phyloP scores from a whole-genome alignment of 1,140 invertebrate species.

The Dendrolimus kikuchii region DNA sequence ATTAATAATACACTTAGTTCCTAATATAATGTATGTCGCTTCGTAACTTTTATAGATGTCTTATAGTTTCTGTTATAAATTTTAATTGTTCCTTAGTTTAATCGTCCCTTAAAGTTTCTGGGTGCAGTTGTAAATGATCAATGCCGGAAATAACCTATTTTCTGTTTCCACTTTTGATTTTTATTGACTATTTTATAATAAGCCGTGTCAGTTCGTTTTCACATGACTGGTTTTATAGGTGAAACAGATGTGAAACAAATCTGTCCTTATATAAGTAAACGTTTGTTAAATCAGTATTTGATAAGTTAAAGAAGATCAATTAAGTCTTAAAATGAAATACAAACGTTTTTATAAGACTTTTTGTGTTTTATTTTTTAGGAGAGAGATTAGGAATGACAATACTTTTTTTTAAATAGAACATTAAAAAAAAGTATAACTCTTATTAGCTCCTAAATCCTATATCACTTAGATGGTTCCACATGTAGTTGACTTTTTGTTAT shows the following conservation, averaged over 20 bases:
- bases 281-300: conserved; percentile 45
- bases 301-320: conserved; percentile 31
- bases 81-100: too few species aligned
- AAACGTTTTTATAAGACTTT: conserved; percentile 17
- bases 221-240: conserved; percentile 65
- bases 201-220: conserved; percentile 20
- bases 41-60: too few species aligned
- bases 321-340: conserved; percentile 23
- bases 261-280: conserved; percentile 20
- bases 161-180: conserved; percentile 9
- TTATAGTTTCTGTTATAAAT: too few species aligned
- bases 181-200: conserved; percentile 4
- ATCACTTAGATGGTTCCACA: too few species aligned
- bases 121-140: too few species aligned
- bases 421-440: conserved; percentile 1
- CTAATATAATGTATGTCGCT: too few species aligned
- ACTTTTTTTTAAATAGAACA: too few species aligned
- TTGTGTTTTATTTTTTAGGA: conserved; percentile 9
- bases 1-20: too few species aligned
- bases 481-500: too few species aligned
- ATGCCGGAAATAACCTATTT: background rate
- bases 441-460: too few species aligned
- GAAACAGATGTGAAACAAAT: conserved; percentile 53
- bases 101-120: too few species aligned
- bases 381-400: background rate